Conservation (phyloP, 2,113 vertebrate genomes). For the Poeciliopsis prolifica region DNA sequence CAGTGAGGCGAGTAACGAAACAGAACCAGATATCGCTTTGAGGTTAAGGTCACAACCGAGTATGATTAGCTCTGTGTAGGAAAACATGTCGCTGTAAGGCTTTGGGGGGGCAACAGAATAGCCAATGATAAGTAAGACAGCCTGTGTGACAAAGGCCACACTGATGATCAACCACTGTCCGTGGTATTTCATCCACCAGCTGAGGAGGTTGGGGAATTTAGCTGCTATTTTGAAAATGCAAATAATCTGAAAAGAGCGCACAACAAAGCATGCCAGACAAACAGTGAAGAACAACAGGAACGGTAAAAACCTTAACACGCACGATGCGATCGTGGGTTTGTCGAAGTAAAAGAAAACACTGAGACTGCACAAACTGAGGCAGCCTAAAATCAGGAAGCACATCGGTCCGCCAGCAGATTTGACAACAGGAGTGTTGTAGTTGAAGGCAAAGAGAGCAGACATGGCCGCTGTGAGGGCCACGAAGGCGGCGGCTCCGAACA, state of each 20-base stretch:
- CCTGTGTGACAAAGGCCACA: slow-evolving; percentile 62
- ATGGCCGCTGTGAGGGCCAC: slow-evolving; percentile 64
- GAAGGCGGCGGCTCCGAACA: slow-evolving; percentile 51
- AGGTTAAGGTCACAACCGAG: slow-evolving; percentile 68
- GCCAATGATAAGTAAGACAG: slow-evolving; percentile 53
- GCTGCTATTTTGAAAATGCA: slow-evolving; percentile 87
- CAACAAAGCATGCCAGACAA: slow-evolving; percentile 83
- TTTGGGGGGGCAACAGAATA: slow-evolving; percentile 50
- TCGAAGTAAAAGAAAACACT: slow-evolving; percentile 84
- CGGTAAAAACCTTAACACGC: slow-evolving; percentile 73
- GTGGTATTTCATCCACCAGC: slow-evolving; percentile 80
- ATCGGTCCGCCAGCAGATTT: slow-evolving; percentile 84
- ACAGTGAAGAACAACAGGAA: slow-evolving; percentile 78
- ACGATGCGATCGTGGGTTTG: slow-evolving; percentile 64
- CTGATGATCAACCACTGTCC: slow-evolving; percentile 78
- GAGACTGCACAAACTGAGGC: slow-evolving; percentile 73
- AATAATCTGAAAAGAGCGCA: slow-evolving; percentile 87
- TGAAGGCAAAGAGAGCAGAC: slow-evolving; percentile 75
- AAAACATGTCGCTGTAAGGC: slow-evolving; percentile 60
- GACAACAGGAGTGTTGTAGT: slow-evolving; percentile 83
- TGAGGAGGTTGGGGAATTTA: slow-evolving; percentile 74
- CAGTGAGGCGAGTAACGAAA: slow-evolving; percentile 61
- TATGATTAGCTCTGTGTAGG: slow-evolving; percentile 68
- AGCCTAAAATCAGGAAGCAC: slow-evolving; percentile 86
- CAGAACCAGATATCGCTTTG: not conserved